Conservation (phyloP, 2,888 invertebrate genomes). For the Cenopis cana region DNA sequence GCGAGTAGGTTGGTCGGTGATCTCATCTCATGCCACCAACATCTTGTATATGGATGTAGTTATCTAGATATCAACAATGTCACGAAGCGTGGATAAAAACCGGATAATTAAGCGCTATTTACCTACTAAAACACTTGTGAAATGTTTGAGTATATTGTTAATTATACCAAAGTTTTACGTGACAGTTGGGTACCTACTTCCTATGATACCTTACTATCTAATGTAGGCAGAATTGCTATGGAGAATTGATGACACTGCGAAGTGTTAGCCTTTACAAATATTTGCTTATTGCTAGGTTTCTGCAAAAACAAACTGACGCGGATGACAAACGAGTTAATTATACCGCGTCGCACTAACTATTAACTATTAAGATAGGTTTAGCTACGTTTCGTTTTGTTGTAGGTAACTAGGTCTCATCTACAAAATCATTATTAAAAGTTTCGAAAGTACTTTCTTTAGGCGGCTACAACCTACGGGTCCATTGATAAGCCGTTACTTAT, state of each 20-base stretch:
- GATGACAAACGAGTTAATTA: constrained; percentile 1
- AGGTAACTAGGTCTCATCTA: not conserved
- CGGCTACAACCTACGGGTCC: not conserved
- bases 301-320: not conserved
- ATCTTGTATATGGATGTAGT: constrained; percentile 30
- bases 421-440: constrained; percentile 4
- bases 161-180: not conserved
- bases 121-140: not conserved
- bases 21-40: constrained; percentile 53
- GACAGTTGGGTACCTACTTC: not conserved
- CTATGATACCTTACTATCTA: no score
- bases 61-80: constrained; percentile 48
- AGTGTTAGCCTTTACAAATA: constrained; percentile 8
- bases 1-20: constrained; percentile 52
- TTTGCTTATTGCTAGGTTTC: constrained; percentile 4
- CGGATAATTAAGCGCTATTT: constrained; percentile 30
- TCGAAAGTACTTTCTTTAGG: constrained; percentile 4
- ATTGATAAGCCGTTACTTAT: not conserved
- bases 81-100: constrained; percentile 42
- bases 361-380: no score
- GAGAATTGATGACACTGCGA: not conserved
- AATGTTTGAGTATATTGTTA: not conserved
- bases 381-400: no score
- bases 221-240: not conserved
- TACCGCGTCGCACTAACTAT: no score